phyloP scores from a whole-genome alignment of 1,140 invertebrate species.

The Drosophila rufa region DNA sequence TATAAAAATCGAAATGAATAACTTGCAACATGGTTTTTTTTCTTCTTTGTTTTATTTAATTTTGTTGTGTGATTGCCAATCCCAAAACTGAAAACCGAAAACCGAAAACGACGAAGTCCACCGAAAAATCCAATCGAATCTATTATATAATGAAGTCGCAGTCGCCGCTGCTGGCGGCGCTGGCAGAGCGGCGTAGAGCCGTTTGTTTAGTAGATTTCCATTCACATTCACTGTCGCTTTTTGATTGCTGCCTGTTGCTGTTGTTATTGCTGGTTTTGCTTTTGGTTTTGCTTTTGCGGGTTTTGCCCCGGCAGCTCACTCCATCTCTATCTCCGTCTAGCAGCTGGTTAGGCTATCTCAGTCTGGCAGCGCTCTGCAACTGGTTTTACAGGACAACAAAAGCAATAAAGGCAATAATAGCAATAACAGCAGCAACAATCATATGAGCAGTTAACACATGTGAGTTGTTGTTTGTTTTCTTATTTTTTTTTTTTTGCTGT shows the following conservation, averaged over 20 bases:
- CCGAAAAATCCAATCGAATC: slow-evolving; percentile 74
- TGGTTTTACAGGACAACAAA: slow-evolving; percentile 63
- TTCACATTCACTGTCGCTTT: slow-evolving; percentile 82
- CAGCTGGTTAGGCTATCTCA: slow-evolving; percentile 16
- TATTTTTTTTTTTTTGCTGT: background rate
- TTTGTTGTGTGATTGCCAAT: slow-evolving; percentile 55
- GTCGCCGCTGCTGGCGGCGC: slow-evolving; percentile 18
- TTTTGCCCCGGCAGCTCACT: slow-evolving; percentile 26
- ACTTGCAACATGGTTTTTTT: slow-evolving; percentile 45
- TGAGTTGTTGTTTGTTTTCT: slow-evolving; percentile 20
- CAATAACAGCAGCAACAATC: slow-evolving; percentile 18
- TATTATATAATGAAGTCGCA: slow-evolving; percentile 80
- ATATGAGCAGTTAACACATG: slow-evolving; percentile 34
- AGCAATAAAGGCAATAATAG: slow-evolving; percentile 33
- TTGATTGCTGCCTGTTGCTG: slow-evolving; percentile 58
- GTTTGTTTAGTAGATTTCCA: slow-evolving; percentile 81
- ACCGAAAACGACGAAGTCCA: slow-evolving; percentile 32
- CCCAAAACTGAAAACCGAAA: slow-evolving; percentile 15
- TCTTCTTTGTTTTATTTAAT: slow-evolving; percentile 9
- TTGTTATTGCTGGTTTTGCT: slow-evolving; percentile 27
- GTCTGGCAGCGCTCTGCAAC: slow-evolving; percentile 29
- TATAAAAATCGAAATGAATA: slow-evolving; percentile 17
- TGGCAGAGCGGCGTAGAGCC: slow-evolving; percentile 30
- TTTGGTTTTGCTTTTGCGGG: slow-evolving; percentile 52
- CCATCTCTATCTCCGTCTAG: slow-evolving; percentile 21